These are phyloP conservation scores for Ptycholaimellus sp. DNA, from an alignment of 2,888 invertebrate species.

Conservation along the genomic window DNA sequence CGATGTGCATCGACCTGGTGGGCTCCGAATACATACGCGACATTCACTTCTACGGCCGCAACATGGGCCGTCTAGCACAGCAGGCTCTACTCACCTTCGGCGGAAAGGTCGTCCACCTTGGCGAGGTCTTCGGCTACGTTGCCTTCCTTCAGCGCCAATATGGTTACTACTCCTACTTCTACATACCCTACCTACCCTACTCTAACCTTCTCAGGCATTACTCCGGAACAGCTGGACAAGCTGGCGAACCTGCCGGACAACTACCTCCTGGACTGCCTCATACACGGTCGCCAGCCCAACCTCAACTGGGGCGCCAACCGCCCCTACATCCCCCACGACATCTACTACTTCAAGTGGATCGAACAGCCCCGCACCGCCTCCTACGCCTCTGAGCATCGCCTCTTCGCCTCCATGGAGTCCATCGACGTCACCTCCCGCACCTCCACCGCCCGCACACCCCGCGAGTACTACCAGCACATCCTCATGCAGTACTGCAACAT, in stretches of 20 bases:
- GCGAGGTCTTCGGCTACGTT: constrained; percentile 25
- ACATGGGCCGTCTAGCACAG: too few relatives aligned
- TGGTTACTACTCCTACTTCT: too few relatives aligned
- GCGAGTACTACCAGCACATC: constrained; percentile 23
- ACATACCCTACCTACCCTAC: too few relatives aligned
- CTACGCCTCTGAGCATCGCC: constrained; percentile 20
- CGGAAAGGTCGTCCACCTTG: constrained; percentile 24
- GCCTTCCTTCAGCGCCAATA: constrained; percentile 26
- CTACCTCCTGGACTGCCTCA: constrained; percentile 23
- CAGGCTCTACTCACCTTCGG: constrained; percentile 22
- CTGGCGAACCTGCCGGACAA: constrained; percentile 24
- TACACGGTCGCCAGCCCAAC: constrained; percentile 22
- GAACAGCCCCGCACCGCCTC: constrained; percentile 25
- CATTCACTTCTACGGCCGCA: constrained; percentile 25
- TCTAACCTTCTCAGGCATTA: too few relatives aligned
- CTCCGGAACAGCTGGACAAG: constrained; percentile 24
- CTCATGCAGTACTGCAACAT: constrained; percentile 18
- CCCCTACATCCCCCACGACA: constrained; percentile 24
- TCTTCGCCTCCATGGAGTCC: constrained; percentile 22
- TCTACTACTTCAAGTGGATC: constrained; percentile 25
- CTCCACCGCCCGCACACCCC: constrained; percentile 21
- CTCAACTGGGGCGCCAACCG: constrained; percentile 22
- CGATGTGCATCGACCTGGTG: constrained; percentile 26
- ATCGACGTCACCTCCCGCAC: constrained; percentile 21
- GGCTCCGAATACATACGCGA: constrained; percentile 25